Percentiles rank a stretch among this genome's conserved stretches.
Evolutionary conservation across 2,888 invertebrate genomes (phyloP).

Genomic region (Ernsta delagoae): DNA sequence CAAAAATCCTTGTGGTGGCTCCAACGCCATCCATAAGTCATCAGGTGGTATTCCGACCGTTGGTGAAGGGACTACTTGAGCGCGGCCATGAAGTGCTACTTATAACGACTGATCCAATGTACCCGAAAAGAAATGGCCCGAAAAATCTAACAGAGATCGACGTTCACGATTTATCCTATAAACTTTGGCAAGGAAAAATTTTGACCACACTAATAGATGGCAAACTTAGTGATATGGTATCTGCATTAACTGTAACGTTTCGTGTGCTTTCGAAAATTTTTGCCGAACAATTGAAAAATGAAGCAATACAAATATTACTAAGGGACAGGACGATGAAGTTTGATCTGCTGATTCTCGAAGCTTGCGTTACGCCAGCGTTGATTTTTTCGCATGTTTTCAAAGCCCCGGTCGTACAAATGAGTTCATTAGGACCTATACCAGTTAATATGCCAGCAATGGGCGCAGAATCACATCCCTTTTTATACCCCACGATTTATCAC

Average conservation of each 20-base stretch:
- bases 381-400: conserved; percentile 49
- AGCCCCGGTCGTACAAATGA: conserved; percentile 52
- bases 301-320: background rate
- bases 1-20: background rate
- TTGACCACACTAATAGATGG: background rate
- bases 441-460: conserved; percentile 43
- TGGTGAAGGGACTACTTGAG: conserved; percentile 13
- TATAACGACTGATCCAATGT: conserved; percentile 51
- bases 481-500: conserved; percentile 40
- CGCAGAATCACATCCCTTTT: conserved; percentile 45
- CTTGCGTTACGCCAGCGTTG: conserved; percentile 43
- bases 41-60: conserved; percentile 5
- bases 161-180: conserved; percentile 52
- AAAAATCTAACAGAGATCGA: conserved; percentile 55
- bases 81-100: conserved; percentile 51
- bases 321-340: conserved; percentile 40
- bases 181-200: conserved; percentile 35
- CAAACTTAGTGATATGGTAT: background rate
- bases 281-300: conserved; percentile 5
- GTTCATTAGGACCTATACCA: conserved; percentile 48
- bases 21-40: conserved; percentile 7
- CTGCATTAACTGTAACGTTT: background rate
- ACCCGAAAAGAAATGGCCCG: conserved; percentile 45
- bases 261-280: background rate
- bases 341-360: conserved; percentile 55